These are phyloP conservation scores for Chymomyza costata DNA, from an alignment of 1,140 invertebrate genomes.

Conservation along the genomic window DNA sequence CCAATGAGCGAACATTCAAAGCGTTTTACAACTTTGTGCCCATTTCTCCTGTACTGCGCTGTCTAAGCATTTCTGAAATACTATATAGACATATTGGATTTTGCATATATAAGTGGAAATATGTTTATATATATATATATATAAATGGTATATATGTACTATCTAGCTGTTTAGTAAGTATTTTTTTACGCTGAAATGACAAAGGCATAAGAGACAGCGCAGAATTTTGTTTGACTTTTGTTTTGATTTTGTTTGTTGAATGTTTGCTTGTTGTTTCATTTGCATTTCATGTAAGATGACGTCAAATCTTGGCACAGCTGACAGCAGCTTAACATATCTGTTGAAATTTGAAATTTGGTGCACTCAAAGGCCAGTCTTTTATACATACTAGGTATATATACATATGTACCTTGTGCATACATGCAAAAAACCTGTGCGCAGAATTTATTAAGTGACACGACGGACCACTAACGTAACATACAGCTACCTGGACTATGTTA, in stretches of 20 bases:
- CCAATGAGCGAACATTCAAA: conserved; percentile 73
- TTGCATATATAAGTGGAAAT: conserved; percentile 39
- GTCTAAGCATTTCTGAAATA: conserved; percentile 55
- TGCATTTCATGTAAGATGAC: conserved; percentile 55
- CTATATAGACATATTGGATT: conserved; percentile 71
- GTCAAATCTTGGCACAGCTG: conserved; percentile 50
- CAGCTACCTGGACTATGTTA: too few relatives aligned
- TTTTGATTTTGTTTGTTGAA: not conserved
- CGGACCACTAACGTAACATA: not conserved
- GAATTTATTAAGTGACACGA: conserved; percentile 71
- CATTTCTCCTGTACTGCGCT: conserved; percentile 45
- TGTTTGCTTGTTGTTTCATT: conserved; percentile 49
- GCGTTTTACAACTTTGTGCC: conserved; percentile 74
- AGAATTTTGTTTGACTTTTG: not conserved
- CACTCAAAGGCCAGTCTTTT: not conserved
- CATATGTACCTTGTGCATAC: too few relatives aligned
- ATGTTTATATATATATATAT: conserved; percentile 26
- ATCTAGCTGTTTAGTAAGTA: not conserved
- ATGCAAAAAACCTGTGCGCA: conserved; percentile 67
- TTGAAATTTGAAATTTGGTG: conserved; percentile 60
- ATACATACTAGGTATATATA: not conserved
- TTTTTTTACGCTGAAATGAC: not conserved
- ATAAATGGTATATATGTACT: not conserved
- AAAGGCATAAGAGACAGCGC: not conserved
- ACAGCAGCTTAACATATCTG: conserved; percentile 71